phyloP scores from a whole-genome alignment of 2,888 invertebrate genomes.

The Himalopsyche japonica region DNA sequence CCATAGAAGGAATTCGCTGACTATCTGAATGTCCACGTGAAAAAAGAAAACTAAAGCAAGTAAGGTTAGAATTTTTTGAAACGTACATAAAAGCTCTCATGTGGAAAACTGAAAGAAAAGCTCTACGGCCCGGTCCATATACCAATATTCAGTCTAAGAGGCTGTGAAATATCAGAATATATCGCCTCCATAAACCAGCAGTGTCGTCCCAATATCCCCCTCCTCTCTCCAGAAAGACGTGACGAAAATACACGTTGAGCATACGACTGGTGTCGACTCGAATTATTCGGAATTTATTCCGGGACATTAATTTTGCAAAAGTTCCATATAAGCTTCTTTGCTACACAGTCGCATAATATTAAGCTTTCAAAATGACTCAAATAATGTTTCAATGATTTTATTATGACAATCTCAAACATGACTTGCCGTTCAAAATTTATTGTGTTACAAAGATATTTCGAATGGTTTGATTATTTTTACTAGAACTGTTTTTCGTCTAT shows the following conservation, averaged over 20 bases:
- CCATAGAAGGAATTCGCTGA: no score
- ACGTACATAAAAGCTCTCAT: constrained; percentile 31
- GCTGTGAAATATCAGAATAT: constrained; percentile 41
- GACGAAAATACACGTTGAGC: constrained; percentile 27
- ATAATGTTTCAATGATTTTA: no score
- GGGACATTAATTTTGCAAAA: neutral
- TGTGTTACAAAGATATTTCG: no score
- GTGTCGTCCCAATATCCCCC: neutral
- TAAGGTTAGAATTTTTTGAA: neutral
- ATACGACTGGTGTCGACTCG: neutral
- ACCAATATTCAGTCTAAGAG: constrained; percentile 39
- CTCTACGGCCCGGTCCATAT: constrained; percentile 26
- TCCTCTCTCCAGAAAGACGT: constrained; percentile 14
- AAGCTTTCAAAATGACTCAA: no score
- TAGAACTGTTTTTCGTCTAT: no score
- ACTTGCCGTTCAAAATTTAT: no score
- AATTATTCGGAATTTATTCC: neutral
- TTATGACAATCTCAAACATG: no score
- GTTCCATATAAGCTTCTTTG: neutral
- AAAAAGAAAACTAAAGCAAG: neutral
- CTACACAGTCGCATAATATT: no score
- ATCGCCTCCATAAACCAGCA: constrained; percentile 37
- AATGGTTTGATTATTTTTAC: no score
- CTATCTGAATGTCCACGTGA: neutral
- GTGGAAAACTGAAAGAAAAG: constrained; percentile 36